phyloP scores from a whole-genome alignment of 2,888 invertebrate genomes.

The Piscicola geometra region DNA sequence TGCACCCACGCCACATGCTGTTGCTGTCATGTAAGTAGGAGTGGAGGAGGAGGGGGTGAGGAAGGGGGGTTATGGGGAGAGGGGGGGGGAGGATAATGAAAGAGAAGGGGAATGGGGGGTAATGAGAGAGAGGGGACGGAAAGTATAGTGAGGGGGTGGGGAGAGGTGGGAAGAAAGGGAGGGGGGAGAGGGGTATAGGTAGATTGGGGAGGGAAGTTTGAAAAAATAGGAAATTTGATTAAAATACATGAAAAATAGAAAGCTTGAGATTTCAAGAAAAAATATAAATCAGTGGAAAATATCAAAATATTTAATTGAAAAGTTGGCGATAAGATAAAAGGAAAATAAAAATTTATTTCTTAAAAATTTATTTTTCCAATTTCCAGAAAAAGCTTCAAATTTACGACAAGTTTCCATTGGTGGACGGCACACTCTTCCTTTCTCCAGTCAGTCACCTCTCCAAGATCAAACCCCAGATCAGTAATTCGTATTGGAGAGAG shows the following conservation, averaged over 20 bases:
- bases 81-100: background rate
- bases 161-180: background rate
- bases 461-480: too few relatives aligned
- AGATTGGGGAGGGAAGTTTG: background rate
- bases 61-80: background rate
- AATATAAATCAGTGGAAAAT: too few relatives aligned
- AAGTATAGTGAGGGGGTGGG: background rate
- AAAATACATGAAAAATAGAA: too few relatives aligned
- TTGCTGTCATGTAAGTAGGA: constrained; percentile 61
- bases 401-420: constrained; percentile 87
- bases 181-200: background rate
- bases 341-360: too few relatives aligned
- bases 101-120: background rate
- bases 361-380: too few relatives aligned
- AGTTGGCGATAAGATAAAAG: too few relatives aligned
- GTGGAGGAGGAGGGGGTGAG: background rate
- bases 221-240: too few relatives aligned
- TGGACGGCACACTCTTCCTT: constrained; percentile 95
- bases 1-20: constrained; percentile 75
- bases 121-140: background rate
- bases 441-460: constrained; percentile 72
- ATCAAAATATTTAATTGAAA: too few relatives aligned
- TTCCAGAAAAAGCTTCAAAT: constrained; percentile 69
- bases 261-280: too few relatives aligned
- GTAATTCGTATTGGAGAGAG: constrained; percentile 29